These are phyloP conservation scores for Tuberolachnus salignus DNA, from an alignment of 2,888 invertebrate genomes.

Conservation along the genomic window DNA sequence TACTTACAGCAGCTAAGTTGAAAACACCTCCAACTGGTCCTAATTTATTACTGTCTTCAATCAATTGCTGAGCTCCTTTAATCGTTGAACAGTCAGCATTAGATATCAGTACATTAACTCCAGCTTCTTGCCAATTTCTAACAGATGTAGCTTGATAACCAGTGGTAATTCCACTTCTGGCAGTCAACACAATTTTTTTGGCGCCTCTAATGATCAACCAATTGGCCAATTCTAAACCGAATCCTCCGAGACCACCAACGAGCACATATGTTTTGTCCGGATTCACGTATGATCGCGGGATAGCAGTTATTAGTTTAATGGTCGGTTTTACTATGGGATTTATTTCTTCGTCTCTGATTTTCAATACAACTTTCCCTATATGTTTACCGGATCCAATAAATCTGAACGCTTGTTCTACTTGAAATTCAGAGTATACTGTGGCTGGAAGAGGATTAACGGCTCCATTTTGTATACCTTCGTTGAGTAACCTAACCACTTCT, in stretches of 20 bases:
- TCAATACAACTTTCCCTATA: conserved; percentile 93
- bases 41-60: conserved; percentile 62
- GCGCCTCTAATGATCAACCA: conserved; percentile 91
- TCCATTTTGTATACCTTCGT: conserved; percentile 83
- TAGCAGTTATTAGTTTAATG: conserved; percentile 73
- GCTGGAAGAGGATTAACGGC: conserved; percentile 89
- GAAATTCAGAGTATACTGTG: conserved; percentile 82
- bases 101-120: conserved; percentile 64
- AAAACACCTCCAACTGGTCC: conserved; percentile 79
- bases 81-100: conserved; percentile 62
- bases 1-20: conserved; percentile 84
- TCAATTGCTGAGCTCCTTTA: conserved; percentile 63
- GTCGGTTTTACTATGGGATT: conserved; percentile 64
- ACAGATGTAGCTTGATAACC: conserved; percentile 92
- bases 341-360: conserved; percentile 83
- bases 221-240: conserved; percentile 89
- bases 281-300: conserved; percentile 85
- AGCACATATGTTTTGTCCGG: conserved; percentile 77
- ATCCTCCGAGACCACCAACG: conserved; percentile 92
- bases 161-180: conserved; percentile 85
- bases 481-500: conserved; percentile 70
- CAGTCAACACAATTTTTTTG: conserved; percentile 81
- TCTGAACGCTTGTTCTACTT: conserved; percentile 91
- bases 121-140: conserved; percentile 68
- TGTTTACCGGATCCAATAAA: conserved; percentile 98